Percentiles rank a stretch among this genome's conserved stretches.
Evolutionary conservation across 2,888 invertebrate genomes (phyloP).

Genomic region (Ochlodes sylvanus): DNA sequence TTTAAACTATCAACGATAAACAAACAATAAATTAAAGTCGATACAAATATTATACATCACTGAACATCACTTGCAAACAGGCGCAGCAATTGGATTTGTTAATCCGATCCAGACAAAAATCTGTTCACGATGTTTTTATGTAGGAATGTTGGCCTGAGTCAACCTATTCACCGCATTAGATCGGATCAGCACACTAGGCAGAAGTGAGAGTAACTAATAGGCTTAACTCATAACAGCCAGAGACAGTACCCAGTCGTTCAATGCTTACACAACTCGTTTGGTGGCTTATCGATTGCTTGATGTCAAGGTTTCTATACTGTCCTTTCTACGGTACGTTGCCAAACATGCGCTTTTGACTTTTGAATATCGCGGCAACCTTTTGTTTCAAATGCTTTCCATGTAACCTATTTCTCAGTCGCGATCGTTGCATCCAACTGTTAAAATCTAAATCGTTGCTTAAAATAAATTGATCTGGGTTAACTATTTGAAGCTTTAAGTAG

Average conservation of each 20-base stretch:
- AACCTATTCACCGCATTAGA: slow-evolving; percentile 18
- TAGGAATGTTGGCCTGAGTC: background rate
- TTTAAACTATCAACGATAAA: too few relatives aligned
- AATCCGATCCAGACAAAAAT: background rate
- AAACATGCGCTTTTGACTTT: slow-evolving; percentile 28
- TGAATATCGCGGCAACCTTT: slow-evolving; percentile 21
- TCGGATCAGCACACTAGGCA: slow-evolving; percentile 14
- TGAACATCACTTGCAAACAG: background rate
- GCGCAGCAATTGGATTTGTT: background rate
- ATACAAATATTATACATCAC: background rate
- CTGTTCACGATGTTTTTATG: background rate
- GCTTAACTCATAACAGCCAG: slow-evolving; percentile 22
- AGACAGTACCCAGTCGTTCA: slow-evolving; percentile 22
- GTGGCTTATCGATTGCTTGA: slow-evolving; percentile 28
- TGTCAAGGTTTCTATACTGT: slow-evolving; percentile 32
- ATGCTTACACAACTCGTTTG: slow-evolving; percentile 31
- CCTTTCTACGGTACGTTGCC: slow-evolving; percentile 41
- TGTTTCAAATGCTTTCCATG: slow-evolving; percentile 18
- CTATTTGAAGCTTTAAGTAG: background rate
- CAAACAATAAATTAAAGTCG: too few relatives aligned
- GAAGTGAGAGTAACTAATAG: slow-evolving; percentile 33
- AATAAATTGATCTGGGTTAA: background rate
- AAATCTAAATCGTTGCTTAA: background rate
- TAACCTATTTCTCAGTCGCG: slow-evolving; percentile 1
- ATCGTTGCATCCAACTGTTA: background rate